phyloP scores from a whole-genome alignment of 2,888 invertebrate genomes.

The Dicycla oo region DNA sequence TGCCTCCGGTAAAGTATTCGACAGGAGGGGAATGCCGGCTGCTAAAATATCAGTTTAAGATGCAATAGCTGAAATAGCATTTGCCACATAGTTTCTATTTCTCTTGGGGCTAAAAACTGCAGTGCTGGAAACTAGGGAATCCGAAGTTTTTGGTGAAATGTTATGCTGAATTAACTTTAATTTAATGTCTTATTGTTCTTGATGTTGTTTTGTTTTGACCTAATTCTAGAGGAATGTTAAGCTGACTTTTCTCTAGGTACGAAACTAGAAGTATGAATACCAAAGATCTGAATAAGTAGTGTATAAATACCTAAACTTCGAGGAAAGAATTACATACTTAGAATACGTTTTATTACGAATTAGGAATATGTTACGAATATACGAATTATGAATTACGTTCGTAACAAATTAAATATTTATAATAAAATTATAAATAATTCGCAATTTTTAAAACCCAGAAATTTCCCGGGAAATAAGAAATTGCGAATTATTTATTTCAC shows the following conservation, averaged over 20 bases:
- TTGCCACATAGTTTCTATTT: constrained; percentile 39
- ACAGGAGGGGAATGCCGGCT: constrained; percentile 20
- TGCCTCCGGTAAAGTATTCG: constrained; percentile 43
- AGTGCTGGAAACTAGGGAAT: constrained; percentile 17
- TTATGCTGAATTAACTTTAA: constrained; percentile 3
- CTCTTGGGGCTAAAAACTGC: constrained; percentile 35
- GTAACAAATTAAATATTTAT: too few species aligned
- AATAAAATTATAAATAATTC: too few species aligned
- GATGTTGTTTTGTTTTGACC: constrained; percentile 4
- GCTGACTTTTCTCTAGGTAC: not conserved
- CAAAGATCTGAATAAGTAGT: too few species aligned
- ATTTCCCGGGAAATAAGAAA: too few species aligned
- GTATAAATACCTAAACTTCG: too few species aligned
- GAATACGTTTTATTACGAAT: too few species aligned
- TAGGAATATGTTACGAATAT: too few species aligned
- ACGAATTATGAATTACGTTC: too few species aligned
- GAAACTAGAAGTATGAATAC: not conserved
- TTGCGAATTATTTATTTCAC: too few species aligned
- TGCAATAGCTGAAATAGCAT: constrained; percentile 24
- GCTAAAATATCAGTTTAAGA: constrained; percentile 35
- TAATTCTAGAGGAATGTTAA: not conserved
- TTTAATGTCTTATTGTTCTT: constrained; percentile 11
- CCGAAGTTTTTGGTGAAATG: constrained; percentile 27
- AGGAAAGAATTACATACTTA: too few species aligned
- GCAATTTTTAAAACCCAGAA: too few species aligned